Base-by-base conservation (phyloP, 2,888 invertebrate genomes). In the Lissocephala sabroskyi region DNA sequence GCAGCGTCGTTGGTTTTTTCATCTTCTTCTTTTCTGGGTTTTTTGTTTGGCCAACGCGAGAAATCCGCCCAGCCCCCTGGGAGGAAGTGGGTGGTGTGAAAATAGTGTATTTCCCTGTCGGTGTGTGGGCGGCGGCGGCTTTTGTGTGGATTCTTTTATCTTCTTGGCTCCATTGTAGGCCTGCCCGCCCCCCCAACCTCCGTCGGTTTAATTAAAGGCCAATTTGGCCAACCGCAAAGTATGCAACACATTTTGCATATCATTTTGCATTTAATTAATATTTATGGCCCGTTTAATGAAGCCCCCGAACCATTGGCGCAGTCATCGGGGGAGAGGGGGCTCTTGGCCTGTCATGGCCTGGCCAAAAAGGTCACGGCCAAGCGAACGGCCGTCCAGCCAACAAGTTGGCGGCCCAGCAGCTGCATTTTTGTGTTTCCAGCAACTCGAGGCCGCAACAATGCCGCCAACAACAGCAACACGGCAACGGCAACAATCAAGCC, bases 201-300 rank as follows among this genome's bases (percentile, higher is more conserved):
- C 23, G 23, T 23, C 7, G 16, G 35, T 19, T 19, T 37, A 37
- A 37, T 37, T 37, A 37, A 37, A 37, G 11, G 51, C 47, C 45
- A 39, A 36, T 46, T 59, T 45, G n/a, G 41, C 32, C 16, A 16
- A 14, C 62, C 66, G 46, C 66, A 75, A 71, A 65, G 71, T 78
- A 71, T 71, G 78, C 70, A 77, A 48, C 55, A 55, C 54, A 59
- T 59, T 65, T 48, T 23, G 55, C 53, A 65, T 52, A 54, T 51
- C 58, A 70, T n/a, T n/a, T n/a, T n/a, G n/a, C n/a, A n/a, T 70
- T 74, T 65, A 75, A 70, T 74, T 77, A 70, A 70, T 77, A 70
- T 77, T 77, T 59, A 77, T 77, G 66, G 60, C 37, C 39, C 40
- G 51, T 30, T 59, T 77, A 73, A 68, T 68, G 56, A 49, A 50